A percentile compares a stretch with the other conserved stretches of the same genome.
Conservation (phyloP, 2,113 vertebrate genomes). For the Vimba vimba region DNA sequence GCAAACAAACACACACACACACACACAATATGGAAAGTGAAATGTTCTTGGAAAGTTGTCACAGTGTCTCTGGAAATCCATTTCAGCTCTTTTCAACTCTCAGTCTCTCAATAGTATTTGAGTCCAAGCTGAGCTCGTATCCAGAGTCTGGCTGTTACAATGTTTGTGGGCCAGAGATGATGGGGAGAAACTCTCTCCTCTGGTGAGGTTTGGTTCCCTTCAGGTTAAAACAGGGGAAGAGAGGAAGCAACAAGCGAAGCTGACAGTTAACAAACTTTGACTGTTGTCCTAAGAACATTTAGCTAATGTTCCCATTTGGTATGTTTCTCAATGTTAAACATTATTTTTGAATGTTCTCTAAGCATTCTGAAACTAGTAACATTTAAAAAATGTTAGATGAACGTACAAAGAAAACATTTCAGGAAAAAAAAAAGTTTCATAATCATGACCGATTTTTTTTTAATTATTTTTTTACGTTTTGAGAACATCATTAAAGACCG, state of each 20-base stretch:
- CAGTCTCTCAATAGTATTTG: background rate
- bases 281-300: too few species aligned
- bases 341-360: too few species aligned
- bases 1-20: conserved; percentile 26
- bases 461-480: too few species aligned
- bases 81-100: background rate
- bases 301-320: too few species aligned
- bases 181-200: conserved; percentile 1
- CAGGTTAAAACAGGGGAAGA: conserved; percentile 39
- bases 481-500: too few species aligned
- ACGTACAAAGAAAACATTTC: too few species aligned
- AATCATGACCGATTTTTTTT: too few species aligned
- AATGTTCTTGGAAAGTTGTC: background rate
- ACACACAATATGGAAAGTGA: background rate
- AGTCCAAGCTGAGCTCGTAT: conserved; percentile 6
- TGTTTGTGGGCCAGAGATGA: conserved; percentile 10
- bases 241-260: background rate
- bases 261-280: background rate
- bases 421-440: too few species aligned
- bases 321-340: too few species aligned
- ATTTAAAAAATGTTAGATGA: too few species aligned
- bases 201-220: conserved; percentile 61
- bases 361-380: too few species aligned
- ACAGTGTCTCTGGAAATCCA: background rate
- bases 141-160: conserved; percentile 42